Conservation (phyloP, 1,140 invertebrate genomes). For the Phymorhynchus buccinoides region DNA sequence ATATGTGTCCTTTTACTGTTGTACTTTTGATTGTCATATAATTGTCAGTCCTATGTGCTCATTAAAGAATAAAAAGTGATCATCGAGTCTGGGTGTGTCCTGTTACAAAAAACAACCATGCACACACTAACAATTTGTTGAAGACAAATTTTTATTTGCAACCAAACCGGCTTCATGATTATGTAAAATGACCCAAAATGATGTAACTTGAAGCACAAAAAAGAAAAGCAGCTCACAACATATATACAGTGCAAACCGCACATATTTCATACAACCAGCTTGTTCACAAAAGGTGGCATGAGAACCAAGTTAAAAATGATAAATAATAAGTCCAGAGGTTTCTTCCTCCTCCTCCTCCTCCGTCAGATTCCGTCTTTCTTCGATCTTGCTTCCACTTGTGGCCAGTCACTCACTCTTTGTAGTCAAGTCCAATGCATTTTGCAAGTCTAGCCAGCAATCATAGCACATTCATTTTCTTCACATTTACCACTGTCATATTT, state of each 20-base stretch:
- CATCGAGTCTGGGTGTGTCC: too few species aligned
- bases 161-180: neutral
- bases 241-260: neutral
- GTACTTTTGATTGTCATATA: too few species aligned
- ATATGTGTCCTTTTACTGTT: too few species aligned
- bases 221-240: conserved; percentile 11
- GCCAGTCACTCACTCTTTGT: too few species aligned
- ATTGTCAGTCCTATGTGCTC: too few species aligned
- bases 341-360: conserved; percentile 1
- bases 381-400: too few species aligned
- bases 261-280: neutral
- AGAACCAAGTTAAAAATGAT: neutral
- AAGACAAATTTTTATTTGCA: neutral
- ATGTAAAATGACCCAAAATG: neutral
- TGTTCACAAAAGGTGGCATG: neutral
- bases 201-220: neutral
- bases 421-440: neutral
- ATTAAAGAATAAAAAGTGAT: too few species aligned
- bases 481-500: neutral
- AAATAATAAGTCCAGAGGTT: neutral
- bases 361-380: neutral
- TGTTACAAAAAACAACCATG: too few species aligned
- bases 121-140: too few species aligned
- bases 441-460: neutral
- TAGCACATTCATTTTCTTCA: neutral